Percentiles rank a stretch among this genome's conserved stretches.
Conservation (phyloP, 2,113 vertebrate genomes). For the Dicerorhinus sumatrensis region DNA sequence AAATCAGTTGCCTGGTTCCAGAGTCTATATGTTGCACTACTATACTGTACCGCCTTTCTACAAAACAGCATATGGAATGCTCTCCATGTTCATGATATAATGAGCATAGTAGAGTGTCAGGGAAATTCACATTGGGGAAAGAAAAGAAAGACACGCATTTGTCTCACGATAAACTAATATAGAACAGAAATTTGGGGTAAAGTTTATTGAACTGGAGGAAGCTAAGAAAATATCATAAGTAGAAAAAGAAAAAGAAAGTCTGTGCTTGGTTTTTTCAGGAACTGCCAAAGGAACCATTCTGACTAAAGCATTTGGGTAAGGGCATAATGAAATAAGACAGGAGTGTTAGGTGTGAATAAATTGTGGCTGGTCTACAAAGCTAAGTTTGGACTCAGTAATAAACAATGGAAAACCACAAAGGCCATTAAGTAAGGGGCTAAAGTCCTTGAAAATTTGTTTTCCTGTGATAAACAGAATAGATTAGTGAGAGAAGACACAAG, state of each 20-base stretch:
- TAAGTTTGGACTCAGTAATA: not conserved
- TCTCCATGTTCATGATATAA: not conserved
- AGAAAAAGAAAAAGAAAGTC: not conserved
- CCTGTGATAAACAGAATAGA: not conserved
- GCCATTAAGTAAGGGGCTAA: not conserved
- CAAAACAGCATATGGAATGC: not conserved
- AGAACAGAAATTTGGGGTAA: slow-evolving; percentile 47
- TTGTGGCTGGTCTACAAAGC: not conserved
- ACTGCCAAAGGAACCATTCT: not conserved
- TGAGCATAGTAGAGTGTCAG: not conserved
- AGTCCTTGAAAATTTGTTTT: not conserved
- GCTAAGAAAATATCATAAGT: not conserved
- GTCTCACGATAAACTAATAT: not conserved
- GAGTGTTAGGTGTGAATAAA: not conserved
- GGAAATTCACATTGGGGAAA: not conserved
- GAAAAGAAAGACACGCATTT: not conserved
- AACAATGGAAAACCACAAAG: not conserved
- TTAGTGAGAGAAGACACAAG: not conserved
- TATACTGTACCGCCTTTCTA: not conserved
- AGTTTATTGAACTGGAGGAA: not conserved
- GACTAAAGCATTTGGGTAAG: not conserved
- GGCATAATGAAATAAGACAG: not conserved
- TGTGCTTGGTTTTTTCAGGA: not conserved
- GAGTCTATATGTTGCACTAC: not conserved
- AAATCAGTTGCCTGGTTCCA: not conserved